Base-by-base conservation (phyloP, 1,140 invertebrate genomes). In the Druon quercuslanigerum region DNA sequence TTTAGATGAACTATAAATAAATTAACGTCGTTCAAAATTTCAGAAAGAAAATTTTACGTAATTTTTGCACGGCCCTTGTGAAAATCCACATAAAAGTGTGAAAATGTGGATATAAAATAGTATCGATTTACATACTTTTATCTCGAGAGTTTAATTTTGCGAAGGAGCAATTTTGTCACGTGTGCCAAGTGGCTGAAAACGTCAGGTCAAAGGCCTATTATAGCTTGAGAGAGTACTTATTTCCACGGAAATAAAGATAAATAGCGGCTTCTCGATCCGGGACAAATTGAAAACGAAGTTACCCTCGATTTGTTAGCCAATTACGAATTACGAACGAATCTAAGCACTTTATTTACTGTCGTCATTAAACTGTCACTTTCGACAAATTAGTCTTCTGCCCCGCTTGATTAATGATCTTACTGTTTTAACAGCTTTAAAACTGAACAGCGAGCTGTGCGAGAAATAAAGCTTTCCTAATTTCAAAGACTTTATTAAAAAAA, bases 381-480 rank as follows among this genome's bases (percentile, higher is more conserved):
- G 20, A 66, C 25, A 66, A 66, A 66, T 66, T 33, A 66, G 20
- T 66, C 20, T 25, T 20, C 8, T 13, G 1, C 3, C 3, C 25
- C 6, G 56, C 11, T 25, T 33, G 19, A 25, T 60, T 60, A 60
- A 25, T 25, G 12, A 60, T 60, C 19, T 60, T 20, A 16, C 8
- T 3, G 17, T 14, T 60, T 20, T 25, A 33, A 1, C 51, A 33
- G 51, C 17, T 17, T 54, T 54, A 54, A 54, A 54, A 54, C 5
- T 78, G 57, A 74, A 74, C 51, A 5, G 5, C 25, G 19, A 14
- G 57, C 54, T 71, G 77, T 51, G 40, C 51, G 72, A 72, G 71
- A 74, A 74, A 78, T 78, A 74, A n/a, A 66, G 16, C 16, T 25
- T 12, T 17, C 17, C 46, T 57, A 50, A 71, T 66, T 70, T 73